phyloP scores from a whole-genome alignment of 2,797 vertebrate species.

The Rousettus madagascariensis region DNA sequence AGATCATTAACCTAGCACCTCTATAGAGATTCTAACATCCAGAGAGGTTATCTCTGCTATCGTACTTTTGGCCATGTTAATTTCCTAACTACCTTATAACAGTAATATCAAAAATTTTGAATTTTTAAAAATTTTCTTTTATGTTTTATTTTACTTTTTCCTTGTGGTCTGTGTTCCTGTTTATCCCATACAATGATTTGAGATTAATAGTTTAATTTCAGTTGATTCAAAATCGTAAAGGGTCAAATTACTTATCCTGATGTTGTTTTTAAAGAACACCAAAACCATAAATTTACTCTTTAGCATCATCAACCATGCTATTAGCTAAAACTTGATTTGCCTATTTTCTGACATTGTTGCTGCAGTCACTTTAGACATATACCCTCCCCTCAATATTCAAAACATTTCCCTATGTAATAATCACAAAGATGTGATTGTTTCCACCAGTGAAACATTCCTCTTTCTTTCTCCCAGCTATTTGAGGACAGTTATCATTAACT shows the following conservation, averaged over 20 bases:
- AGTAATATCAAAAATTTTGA: neutral
- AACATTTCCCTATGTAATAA: neutral
- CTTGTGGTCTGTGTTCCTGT: neutral
- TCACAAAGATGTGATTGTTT: neutral
- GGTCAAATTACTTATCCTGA: neutral
- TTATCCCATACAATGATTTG: neutral
- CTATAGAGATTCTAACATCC: neutral
- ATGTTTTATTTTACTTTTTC: neutral
- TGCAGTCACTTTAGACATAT: neutral
- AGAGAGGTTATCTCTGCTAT: neutral
- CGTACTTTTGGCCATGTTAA: neutral
- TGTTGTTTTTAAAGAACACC: neutral
- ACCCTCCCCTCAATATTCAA: neutral
- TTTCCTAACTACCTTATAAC: neutral
- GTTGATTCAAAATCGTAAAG: neutral
- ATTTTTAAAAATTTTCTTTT: neutral
- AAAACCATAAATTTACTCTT: neutral
- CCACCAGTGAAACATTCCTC: accelerated
- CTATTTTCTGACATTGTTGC: neutral
- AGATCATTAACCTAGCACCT: neutral
- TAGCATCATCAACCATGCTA: neutral
- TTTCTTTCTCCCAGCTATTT: neutral
- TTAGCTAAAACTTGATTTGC: neutral
- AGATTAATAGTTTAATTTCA: neutral
- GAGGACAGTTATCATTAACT: neutral